Conservation (phyloP, 2,888 invertebrate genomes). For the Gandaritis pyraliata region DNA sequence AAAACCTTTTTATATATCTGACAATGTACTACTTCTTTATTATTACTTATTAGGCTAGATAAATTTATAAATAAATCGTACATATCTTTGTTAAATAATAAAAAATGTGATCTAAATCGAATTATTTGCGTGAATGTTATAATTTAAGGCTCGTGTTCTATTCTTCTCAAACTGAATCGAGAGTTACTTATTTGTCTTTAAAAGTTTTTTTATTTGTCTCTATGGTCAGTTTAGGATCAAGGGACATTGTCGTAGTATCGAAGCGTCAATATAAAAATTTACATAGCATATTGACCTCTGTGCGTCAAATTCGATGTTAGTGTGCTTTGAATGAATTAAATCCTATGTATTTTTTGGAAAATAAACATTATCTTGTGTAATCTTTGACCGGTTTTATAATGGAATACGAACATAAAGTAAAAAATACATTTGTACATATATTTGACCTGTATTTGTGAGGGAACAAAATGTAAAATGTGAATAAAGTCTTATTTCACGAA, state of each 20-base stretch:
- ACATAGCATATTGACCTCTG: too few species aligned
- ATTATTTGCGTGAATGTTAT: slow-evolving; percentile 35
- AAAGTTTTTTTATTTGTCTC: neutral
- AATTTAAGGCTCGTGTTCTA: neutral
- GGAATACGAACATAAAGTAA: neutral
- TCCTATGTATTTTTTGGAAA: too few species aligned
- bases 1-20: too few species aligned
- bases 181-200: neutral
- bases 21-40: too few species aligned
- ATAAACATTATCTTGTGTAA: too few species aligned
- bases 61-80: slow-evolving; percentile 10
- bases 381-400: neutral
- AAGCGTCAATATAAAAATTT: too few species aligned
- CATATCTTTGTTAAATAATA: slow-evolving; percentile 26
- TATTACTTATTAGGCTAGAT: too few species aligned
- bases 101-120: slow-evolving; percentile 35
- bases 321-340: too few species aligned
- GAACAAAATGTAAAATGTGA: slow-evolving; percentile 46
- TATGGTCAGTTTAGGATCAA: neutral
- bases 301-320: too few species aligned
- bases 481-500: slow-evolving; percentile 38
- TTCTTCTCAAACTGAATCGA: neutral
- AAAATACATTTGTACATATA: slow-evolving; percentile 4
- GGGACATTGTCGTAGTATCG: too few species aligned
- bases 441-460: slow-evolving; percentile 43